These are phyloP conservation scores for Thymelicus lineola DNA, from an alignment of 2,888 invertebrate genomes.

Conservation along the genomic window DNA sequence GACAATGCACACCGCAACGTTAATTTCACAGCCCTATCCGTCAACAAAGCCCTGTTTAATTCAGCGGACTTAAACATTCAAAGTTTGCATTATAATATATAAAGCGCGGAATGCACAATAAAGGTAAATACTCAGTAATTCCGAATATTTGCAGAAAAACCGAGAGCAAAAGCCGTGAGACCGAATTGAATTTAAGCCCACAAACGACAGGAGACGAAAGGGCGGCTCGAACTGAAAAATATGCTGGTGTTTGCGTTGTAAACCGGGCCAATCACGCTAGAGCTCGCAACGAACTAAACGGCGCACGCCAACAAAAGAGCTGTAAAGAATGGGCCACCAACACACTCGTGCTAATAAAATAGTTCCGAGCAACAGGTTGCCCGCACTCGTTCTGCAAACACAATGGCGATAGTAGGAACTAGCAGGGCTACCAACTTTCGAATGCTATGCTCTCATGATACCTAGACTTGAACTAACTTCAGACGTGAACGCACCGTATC, in stretches of 20 bases:
- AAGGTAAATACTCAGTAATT: conserved; percentile 29
- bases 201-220: conserved; percentile 54
- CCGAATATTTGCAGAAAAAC: conserved; percentile 35
- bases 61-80: conserved; percentile 32
- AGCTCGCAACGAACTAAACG: conserved; percentile 74
- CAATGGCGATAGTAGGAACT: conserved; percentile 68
- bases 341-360: conserved; percentile 82
- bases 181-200: conserved; percentile 52
- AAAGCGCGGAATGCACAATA: conserved; percentile 17
- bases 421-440: conserved; percentile 47
- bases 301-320: conserved; percentile 76
- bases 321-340: conserved; percentile 82
- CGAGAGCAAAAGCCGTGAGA: conserved; percentile 31
- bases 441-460: conserved; percentile 5
- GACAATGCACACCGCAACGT: conserved; percentile 26
- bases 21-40: conserved; percentile 10
- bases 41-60: conserved; percentile 27
- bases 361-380: conserved; percentile 81
- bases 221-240: conserved; percentile 65
- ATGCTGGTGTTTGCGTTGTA: conserved; percentile 71
- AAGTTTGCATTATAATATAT: conserved; percentile 31
- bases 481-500: not conserved
- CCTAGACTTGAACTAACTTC: not conserved
- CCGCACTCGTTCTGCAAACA: conserved; percentile 61
- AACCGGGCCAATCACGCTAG: conserved; percentile 74